A percentile compares a stretch with the other conserved stretches of the same genome.
These are phyloP conservation scores for Cherax destructor DNA, from an alignment of 1,140 invertebrate genomes.

Conservation along the genomic window DNA sequence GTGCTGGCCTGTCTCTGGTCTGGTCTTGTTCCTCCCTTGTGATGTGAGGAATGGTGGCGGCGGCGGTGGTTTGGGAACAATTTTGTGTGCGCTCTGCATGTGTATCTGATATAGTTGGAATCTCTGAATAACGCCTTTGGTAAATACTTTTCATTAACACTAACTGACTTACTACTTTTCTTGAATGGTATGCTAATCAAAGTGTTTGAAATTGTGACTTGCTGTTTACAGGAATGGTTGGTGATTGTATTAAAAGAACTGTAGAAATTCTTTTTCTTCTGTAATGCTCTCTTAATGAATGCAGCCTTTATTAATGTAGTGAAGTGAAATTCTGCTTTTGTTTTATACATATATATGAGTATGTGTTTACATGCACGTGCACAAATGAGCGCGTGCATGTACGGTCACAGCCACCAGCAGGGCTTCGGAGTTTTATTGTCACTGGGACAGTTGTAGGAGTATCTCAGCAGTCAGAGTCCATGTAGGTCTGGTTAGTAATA, in stretches of 20 bases:
- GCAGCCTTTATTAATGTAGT: not conserved
- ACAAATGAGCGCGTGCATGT: no score
- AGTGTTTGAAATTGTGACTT: not conserved
- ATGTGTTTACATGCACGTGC: no score
- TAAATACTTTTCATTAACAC: not conserved
- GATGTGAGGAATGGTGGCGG: conserved; percentile 55
- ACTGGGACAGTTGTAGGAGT: no score
- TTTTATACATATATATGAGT: not conserved
- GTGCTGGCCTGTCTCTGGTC: conserved; percentile 48
- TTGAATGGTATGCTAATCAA: conserved; percentile 18
- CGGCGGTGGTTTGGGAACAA: conserved; percentile 52
- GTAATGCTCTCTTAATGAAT: not conserved
- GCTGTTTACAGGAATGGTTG: not conserved
- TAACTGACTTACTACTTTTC: conserved; percentile 22
- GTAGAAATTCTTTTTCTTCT: not conserved
- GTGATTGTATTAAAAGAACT: not conserved
- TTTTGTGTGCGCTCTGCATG: conserved; percentile 40
- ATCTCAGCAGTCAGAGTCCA: no score
- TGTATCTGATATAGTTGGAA: conserved; percentile 3
- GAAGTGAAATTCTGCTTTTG: not conserved
- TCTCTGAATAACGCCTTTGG: conserved; percentile 4
- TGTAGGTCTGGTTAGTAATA: no score
- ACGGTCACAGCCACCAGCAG: no score
- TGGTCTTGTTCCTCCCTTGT: conserved; percentile 61
- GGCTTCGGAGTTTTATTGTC: no score